A percentile compares a stretch with the other conserved stretches of the same genome.
Conservation (phyloP, 2,797 vertebrate genomes). For the Tadarida brasiliensis region DNA sequence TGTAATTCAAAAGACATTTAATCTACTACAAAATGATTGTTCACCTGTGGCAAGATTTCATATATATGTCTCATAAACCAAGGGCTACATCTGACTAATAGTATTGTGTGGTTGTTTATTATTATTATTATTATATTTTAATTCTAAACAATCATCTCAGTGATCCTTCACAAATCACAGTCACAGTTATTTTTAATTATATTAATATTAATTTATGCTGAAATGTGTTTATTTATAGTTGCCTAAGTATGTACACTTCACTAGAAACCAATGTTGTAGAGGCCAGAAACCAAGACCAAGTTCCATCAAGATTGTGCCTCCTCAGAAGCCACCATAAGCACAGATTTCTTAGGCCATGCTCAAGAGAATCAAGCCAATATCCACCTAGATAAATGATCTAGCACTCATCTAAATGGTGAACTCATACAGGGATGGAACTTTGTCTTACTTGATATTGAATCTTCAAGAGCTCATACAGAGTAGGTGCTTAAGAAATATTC, state of each 20-base stretch:
- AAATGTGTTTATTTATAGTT: background rate
- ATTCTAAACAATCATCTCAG: background rate
- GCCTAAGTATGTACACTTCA: background rate
- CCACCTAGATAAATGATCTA: background rate
- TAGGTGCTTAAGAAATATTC: slow-evolving; percentile 9
- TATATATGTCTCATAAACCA: background rate
- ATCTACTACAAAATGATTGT: background rate
- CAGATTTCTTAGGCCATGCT: background rate
- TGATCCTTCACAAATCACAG: background rate
- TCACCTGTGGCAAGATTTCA: background rate
- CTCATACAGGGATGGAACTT: background rate
- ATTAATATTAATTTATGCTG: background rate
- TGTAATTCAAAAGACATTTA: background rate
- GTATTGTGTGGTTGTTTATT: background rate
- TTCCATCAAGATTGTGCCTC: background rate
- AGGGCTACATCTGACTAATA: background rate
- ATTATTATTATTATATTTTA: background rate
- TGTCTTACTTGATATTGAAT: background rate
- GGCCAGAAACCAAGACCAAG: background rate
- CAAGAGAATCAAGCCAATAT: background rate
- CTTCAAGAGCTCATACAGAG: background rate
- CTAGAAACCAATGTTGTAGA: background rate
- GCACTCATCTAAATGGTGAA: background rate
- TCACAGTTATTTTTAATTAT: background rate
- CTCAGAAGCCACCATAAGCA: background rate